phyloP scores from a whole-genome alignment of 2,888 invertebrate genomes.

The Thelaira solivaga region DNA sequence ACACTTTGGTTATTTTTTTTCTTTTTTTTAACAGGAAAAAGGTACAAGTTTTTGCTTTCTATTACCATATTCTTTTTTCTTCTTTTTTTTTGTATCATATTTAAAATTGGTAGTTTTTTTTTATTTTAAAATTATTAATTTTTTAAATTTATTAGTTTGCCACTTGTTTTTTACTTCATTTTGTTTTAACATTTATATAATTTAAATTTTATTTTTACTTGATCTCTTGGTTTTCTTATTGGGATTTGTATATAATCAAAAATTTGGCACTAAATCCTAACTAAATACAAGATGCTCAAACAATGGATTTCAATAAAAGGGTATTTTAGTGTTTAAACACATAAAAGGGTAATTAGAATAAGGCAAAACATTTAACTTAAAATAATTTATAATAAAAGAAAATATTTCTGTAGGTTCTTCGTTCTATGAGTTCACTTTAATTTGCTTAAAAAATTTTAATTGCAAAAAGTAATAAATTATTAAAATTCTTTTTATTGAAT shows the following conservation, averaged over 20 bases:
- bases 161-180: conserved; percentile 29
- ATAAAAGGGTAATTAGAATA: no score
- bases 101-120: conserved; percentile 55
- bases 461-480: no score
- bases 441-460: no score
- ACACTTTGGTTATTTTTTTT: conserved; percentile 36
- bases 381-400: no score
- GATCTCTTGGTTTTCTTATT: conserved; percentile 42
- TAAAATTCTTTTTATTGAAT: no score
- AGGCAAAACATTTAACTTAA: no score
- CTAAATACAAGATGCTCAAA: conserved; percentile 45
- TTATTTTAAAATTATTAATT: conserved; percentile 43
- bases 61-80: conserved; percentile 28
- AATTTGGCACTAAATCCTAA: conserved; percentile 62
- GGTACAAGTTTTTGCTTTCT: conserved; percentile 53
- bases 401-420: no score
- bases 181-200: conserved; percentile 54
- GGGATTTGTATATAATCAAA: conserved; percentile 53
- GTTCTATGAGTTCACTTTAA: no score
- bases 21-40: conserved; percentile 53
- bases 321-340: background rate
- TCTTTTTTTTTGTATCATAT: background rate
- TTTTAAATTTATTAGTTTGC: conserved; percentile 52
- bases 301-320: background rate
- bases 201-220: conserved; percentile 51